Evolutionary conservation across 2,797 vertebrate genomes (phyloP).

Genomic region (Oreochromis mossambicus): DNA sequence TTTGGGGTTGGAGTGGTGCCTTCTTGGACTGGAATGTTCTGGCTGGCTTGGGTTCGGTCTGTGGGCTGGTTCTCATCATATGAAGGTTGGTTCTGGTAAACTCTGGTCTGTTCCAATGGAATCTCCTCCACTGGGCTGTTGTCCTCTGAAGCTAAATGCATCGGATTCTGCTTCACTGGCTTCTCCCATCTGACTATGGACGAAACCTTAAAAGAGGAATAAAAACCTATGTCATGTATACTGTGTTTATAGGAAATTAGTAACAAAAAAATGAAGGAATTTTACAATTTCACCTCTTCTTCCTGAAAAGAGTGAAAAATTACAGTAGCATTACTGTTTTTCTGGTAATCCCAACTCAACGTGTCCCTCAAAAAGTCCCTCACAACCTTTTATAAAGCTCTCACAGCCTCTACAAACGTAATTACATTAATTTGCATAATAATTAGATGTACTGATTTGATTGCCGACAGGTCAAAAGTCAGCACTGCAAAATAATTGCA

Average conservation of each 20-base stretch:
- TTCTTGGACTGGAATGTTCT: constrained; percentile 4
- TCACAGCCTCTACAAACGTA: constrained; percentile 3
- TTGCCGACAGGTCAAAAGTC: not conserved
- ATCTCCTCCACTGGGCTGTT: constrained; percentile 66
- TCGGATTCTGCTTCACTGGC: constrained; percentile 33
- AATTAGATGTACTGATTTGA: constrained; percentile 9
- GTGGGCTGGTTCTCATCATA: not conserved
- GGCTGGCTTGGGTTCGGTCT: constrained; percentile 6
- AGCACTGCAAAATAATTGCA: not conserved
- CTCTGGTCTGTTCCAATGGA: constrained; percentile 65
- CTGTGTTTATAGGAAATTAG: not conserved
- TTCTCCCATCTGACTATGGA: constrained; percentile 16
- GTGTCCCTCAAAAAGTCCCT: not conserved
- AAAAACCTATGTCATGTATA: not conserved
- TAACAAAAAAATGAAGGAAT: not conserved
- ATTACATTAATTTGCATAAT: constrained; percentile 41
- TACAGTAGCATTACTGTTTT: not conserved
- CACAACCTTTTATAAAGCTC: not conserved
- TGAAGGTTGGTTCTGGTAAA: constrained; percentile 64
- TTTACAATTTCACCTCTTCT: not conserved
- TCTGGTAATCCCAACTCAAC: not conserved
- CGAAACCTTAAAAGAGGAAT: constrained; percentile 8
- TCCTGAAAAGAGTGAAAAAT: not conserved
- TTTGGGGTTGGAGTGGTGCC: not conserved
- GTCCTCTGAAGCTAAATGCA: constrained; percentile 43